Evolutionary conservation across 2,113 vertebrate species (phyloP), one percentile per base, ranked within the genome.

Genomic region (Capreolus pygargus): DNA sequence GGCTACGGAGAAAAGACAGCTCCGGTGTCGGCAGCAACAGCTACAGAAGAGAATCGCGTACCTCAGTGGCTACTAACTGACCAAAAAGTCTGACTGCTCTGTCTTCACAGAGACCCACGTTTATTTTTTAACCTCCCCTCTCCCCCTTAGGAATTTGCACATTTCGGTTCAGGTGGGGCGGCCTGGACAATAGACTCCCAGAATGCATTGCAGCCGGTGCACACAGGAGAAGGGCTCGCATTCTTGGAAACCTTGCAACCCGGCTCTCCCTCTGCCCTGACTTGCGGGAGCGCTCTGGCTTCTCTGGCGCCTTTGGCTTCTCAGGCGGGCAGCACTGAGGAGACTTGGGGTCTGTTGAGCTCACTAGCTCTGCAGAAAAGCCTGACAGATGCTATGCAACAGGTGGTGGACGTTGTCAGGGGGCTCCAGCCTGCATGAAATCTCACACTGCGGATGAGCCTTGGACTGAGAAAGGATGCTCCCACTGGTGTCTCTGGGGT

Each of bases 1-100:
- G 98, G 98, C 98, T 0, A 99, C 99, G 0, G 99, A 99, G 98
- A 99, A 99, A 98, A 99, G 99, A 91, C 99, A 99, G 81, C 99
- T 99, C 93, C 98, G 98, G 92, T 98, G 98, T 94, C 98, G 98
- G 52, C 99, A 99, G 90, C 98, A 98, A 96, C 99, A 99, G 97
- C 99, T 99, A n/a, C 99, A 99, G 94, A 99, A 99, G 97, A 98
- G 96, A 98, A 98, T 99, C 14, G 98, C 99, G 1, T 98, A 99
- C 70, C 99, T 99, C 82, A 99, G 99, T 96, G 99, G 99, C 28
- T 99, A 98, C 6, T 99, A 99, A 99, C 91, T 87, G 36, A 70
- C 96, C 90, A 9, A 33, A 0, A 95, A 90, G 82, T 16, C 91
- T 81, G 70, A 95, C 91, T 94, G 82, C 87, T 97, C 91, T 86